Conservation (phyloP, 1,140 invertebrate genomes). For the Pissodes strobi region DNA sequence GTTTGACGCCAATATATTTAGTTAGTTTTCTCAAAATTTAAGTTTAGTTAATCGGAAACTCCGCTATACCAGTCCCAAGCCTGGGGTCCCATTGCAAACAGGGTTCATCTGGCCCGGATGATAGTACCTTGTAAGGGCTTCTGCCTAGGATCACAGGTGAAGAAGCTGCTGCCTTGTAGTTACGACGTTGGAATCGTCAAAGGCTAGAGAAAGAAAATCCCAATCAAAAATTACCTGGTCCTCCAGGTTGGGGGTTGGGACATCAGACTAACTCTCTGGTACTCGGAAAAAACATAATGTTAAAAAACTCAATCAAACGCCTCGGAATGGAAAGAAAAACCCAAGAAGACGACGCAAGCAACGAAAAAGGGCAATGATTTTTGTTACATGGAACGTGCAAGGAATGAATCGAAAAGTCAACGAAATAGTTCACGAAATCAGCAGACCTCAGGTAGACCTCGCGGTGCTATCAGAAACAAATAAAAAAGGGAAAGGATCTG, state of each 20-base stretch:
- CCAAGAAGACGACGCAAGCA: conserved; percentile 5
- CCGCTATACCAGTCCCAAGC: no score
- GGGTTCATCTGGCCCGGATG: conserved; percentile 14
- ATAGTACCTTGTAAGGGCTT: no score
- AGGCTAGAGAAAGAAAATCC: conserved; percentile 13
- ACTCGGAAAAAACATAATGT: background rate
- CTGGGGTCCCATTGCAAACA: no score
- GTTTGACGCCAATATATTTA: no score
- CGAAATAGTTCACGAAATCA: conserved; percentile 1
- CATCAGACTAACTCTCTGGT: background rate
- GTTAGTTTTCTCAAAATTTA: no score
- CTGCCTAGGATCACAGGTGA: background rate
- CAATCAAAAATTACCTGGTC: no score
- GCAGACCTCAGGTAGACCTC: background rate
- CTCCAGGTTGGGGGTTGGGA: no score
- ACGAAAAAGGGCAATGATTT: conserved; percentile 15
- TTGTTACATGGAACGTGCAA: conserved; percentile 10
- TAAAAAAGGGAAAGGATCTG: conserved; percentile 21
- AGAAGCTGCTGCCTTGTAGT: conserved; percentile 3
- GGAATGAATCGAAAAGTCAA: background rate
- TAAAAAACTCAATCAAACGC: conserved; percentile 5
- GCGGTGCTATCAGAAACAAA: conserved; percentile 8
- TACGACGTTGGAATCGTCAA: background rate
- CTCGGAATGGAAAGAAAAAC: no score
- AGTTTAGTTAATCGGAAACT: no score